phyloP scores from a whole-genome alignment of 2,888 invertebrate species.

The Eugnorisma glareosa region DNA sequence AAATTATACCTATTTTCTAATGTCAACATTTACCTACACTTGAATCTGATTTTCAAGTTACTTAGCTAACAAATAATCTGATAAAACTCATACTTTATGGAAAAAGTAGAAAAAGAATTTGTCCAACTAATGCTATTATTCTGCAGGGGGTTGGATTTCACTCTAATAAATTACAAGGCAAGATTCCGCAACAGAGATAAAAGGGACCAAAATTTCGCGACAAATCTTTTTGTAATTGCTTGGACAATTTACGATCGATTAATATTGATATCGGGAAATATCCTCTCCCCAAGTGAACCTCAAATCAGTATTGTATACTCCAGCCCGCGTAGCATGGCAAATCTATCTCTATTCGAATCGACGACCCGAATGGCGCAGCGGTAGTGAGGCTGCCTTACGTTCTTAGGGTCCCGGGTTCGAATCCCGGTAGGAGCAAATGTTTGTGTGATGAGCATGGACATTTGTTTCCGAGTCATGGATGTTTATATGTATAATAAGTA shows the following conservation, averaged over 20 bases:
- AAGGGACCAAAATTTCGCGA: slow-evolving; percentile 39
- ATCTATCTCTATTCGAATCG: too few species aligned
- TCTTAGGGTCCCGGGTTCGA: too few species aligned
- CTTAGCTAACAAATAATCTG: slow-evolving; percentile 25
- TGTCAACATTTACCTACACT: slow-evolving; percentile 14
- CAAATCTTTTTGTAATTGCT: slow-evolving; percentile 53
- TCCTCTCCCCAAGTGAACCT: not conserved
- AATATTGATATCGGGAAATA: slow-evolving; percentile 7
- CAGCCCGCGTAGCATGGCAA: too few species aligned
- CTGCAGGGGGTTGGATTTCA: slow-evolving; percentile 20
- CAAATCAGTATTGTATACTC: not conserved
- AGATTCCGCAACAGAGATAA: slow-evolving; percentile 53
- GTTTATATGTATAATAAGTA: too few species aligned
- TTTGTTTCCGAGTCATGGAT: too few species aligned
- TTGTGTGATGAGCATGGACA: too few species aligned
- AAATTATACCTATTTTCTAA: slow-evolving; percentile 18
- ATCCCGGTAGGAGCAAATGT: too few species aligned
- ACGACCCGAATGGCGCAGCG: too few species aligned
- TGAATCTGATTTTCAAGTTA: slow-evolving; percentile 27
- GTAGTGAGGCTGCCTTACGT: too few species aligned
- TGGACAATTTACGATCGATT: slow-evolving; percentile 33
- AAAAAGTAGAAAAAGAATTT: slow-evolving; percentile 28
- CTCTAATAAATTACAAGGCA: slow-evolving; percentile 45
- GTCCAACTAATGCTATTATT: slow-evolving; percentile 34
- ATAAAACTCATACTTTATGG: slow-evolving; percentile 25